Conservation (phyloP, 2,797 vertebrate species). For the Melanotaenia parkinsoni region DNA sequence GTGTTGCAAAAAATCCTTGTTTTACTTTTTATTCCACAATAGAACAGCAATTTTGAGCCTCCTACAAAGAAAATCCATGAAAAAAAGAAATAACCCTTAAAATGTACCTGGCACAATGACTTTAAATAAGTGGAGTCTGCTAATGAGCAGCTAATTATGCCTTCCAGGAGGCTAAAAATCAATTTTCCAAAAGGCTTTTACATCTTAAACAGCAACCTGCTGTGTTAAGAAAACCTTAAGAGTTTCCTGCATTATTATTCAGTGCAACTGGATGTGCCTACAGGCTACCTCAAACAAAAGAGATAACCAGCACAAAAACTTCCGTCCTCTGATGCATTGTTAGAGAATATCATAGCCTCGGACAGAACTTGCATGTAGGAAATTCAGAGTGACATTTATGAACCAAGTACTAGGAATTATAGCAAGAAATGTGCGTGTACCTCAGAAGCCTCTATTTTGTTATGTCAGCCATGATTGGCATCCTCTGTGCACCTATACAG, state of each 20-base stretch:
- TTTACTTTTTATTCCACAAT: conserved; percentile 1
- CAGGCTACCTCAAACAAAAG: neutral
- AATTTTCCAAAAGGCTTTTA: neutral
- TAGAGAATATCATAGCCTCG: no score
- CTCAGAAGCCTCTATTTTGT: neutral
- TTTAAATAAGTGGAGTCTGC: neutral
- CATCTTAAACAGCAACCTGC: neutral
- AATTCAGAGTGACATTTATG: neutral
- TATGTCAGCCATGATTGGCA: no score
- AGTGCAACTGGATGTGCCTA: neutral
- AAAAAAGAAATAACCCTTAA: neutral
- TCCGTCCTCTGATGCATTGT: neutral
- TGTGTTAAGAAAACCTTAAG: neutral
- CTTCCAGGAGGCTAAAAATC: neutral
- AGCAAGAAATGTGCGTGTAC: neutral
- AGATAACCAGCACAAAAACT: neutral
- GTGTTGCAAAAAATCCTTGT: neutral
- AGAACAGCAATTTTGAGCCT: conserved; percentile 3
- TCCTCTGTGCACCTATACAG: no score
- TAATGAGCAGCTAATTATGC: neutral
- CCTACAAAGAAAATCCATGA: neutral
- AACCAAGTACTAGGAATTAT: neutral
- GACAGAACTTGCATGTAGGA: neutral
- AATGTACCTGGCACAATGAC: neutral
- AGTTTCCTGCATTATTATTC: neutral